phyloP scores from a whole-genome alignment of 2,113 vertebrate species.

The Tetrao urogallus region DNA sequence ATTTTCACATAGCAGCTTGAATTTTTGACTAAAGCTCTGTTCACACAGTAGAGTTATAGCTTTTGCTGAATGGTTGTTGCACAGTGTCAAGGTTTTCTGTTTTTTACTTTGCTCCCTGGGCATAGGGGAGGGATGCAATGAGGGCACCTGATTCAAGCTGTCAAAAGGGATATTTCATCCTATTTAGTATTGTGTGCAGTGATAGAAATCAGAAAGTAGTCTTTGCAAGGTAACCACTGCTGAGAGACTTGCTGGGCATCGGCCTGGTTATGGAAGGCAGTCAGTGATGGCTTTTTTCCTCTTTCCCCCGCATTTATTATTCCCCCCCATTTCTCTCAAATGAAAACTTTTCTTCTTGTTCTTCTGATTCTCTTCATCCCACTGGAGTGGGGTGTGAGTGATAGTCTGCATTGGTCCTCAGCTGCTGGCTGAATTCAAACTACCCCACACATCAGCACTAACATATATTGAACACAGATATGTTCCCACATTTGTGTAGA shows the following conservation, averaged over 20 bases:
- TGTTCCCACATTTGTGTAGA: background rate
- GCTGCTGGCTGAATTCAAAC: background rate
- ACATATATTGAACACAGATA: background rate
- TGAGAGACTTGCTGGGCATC: background rate
- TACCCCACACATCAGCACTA: background rate
- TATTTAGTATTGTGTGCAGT: background rate
- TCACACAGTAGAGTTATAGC: background rate
- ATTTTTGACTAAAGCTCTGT: background rate
- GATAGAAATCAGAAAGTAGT: background rate
- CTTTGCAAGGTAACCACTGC: background rate
- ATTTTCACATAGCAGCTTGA: background rate
- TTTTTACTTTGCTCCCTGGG: background rate
- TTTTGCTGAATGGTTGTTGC: background rate
- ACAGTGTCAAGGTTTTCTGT: background rate
- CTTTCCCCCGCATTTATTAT: background rate
- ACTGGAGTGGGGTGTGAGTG: accelerated
- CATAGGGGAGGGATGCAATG: background rate
- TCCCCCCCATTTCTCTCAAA: background rate
- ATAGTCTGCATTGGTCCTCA: background rate
- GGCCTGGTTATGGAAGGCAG: background rate
- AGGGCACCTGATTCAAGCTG: background rate
- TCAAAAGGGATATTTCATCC: background rate
- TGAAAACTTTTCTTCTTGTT: background rate
- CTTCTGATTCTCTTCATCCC: background rate
- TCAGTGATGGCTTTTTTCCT: background rate